Evolutionary conservation across 2,113 vertebrate species (phyloP).

Genomic region (Triplophysa rosa): DNA sequence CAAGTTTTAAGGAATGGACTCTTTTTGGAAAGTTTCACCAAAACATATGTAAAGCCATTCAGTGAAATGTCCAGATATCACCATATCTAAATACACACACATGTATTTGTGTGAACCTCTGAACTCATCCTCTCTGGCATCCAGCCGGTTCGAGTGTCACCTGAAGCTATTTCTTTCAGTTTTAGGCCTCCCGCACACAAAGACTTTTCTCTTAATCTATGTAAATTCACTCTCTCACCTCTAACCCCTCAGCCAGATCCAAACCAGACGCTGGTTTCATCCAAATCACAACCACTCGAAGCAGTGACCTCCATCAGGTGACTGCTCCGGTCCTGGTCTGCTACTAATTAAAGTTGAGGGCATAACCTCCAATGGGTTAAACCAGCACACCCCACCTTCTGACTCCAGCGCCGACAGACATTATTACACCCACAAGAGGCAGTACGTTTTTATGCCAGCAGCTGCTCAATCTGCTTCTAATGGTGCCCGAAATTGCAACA

Average conservation of each 20-base stretch:
- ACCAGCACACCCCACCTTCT: conserved; percentile 59
- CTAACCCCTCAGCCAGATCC: conserved; percentile 51
- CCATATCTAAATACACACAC: not conserved
- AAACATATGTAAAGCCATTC: not conserved
- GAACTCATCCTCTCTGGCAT: conserved; percentile 20
- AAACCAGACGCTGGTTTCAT: conserved; percentile 48
- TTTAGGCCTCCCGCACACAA: conserved; percentile 39
- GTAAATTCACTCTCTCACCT: conserved; percentile 41
- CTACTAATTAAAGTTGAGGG: conserved; percentile 56
- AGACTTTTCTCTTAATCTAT: conserved; percentile 45
- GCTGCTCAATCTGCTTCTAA: conserved; percentile 50
- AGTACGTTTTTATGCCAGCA: not conserved
- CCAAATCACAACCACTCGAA: conserved; percentile 52
- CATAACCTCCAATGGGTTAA: conserved; percentile 57
- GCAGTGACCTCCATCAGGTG: conserved; percentile 53
- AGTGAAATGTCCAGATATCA: not conserved
- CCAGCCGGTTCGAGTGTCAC: conserved; percentile 41
- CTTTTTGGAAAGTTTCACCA: too few relatives aligned
- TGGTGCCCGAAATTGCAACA: conserved; percentile 50
- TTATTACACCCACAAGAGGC: conserved; percentile 41
- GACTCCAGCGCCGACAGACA: conserved; percentile 30
- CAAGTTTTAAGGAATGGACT: too few relatives aligned
- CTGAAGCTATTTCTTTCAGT: conserved; percentile 28
- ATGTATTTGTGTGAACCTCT: conserved; percentile 44
- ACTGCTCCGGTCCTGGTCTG: conserved; percentile 44